Conservation (phyloP, 2,113 vertebrate genomes). For the Grallaria varia region DNA sequence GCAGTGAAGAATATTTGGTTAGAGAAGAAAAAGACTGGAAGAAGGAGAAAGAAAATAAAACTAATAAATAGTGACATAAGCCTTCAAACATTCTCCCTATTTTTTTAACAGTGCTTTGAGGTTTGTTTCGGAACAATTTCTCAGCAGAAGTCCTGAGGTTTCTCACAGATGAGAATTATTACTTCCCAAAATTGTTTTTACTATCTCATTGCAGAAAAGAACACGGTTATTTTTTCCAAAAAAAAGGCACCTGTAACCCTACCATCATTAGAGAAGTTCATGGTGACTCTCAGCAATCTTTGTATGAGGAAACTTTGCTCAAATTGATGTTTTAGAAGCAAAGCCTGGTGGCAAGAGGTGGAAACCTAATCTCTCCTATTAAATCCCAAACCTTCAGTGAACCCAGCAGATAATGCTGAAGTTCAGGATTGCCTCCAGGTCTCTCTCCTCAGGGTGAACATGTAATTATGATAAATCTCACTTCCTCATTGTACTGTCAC, state of each 20-base stretch:
- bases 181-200: not conserved
- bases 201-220: not conserved
- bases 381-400: not conserved
- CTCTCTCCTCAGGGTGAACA: not conserved
- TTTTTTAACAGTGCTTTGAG: not conserved
- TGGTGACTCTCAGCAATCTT: not conserved
- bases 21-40: not conserved
- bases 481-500: not conserved
- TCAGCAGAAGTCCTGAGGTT: not conserved
- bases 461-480: not conserved
- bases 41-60: not conserved
- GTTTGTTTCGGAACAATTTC: not conserved
- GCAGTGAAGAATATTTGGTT: not conserved
- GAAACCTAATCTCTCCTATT: not conserved
- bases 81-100: not conserved
- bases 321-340: not conserved
- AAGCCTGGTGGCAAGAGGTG: not conserved
- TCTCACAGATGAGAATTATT: not conserved
- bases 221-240: not conserved
- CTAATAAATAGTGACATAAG: constrained; percentile 5
- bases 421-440: not conserved
- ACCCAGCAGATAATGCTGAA: not conserved
- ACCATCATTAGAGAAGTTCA: not conserved
- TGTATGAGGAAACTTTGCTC: not conserved
- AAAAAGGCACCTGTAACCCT: not conserved